Base-by-base conservation (phyloP, 2,797 vertebrate genomes). In the Gymnothorax reevesii region DNA sequence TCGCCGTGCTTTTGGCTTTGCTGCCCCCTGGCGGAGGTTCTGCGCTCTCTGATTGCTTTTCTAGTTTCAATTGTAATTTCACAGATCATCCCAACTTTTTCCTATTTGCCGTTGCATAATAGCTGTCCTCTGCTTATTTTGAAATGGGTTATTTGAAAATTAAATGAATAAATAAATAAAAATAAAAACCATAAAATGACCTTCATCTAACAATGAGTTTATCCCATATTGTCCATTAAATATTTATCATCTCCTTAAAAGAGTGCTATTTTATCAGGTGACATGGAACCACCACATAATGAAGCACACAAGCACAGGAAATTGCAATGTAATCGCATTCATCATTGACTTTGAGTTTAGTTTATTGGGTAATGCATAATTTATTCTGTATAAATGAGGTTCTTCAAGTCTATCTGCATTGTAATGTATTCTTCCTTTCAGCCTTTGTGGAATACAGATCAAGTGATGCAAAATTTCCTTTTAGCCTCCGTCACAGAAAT, bases 341-440 rank as follows among this genome's bases (percentile, higher is more conserved):
- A 93, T 95, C 94, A 94, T 94, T 94, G 94, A 94, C 93, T 94
- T 92, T 94, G 93, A 94, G 92, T 94, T 90, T 90, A 92, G 94
- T 94, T 94, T 92, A 91, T 93, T 91, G 91, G 92, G 91, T 91
- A 89, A 92, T 95, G 94, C 95, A 95, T 95, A 93, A 95, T 95
- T 92, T 94, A 95, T 92, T 92, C 91, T 94, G 94, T 93, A 93
- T 94, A 93, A 94, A 94, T 91, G 91, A 92, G 92, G 92, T 91
- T 95, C 77, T 94, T 94, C 92, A 91, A 94, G 91, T 90, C 94
- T 92, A 92, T 94, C 92, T 87, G 83, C 66, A 79, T 89, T 89
- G 90, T 92, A 93, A 94, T 94, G 89, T 93, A 93, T 94, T 94
- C 92, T 92, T 94, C 94, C 94, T 95, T 94, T 92, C 94, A 92